Base-by-base conservation (phyloP, 1,140 invertebrate genomes). In the Drosophila melanica region DNA sequence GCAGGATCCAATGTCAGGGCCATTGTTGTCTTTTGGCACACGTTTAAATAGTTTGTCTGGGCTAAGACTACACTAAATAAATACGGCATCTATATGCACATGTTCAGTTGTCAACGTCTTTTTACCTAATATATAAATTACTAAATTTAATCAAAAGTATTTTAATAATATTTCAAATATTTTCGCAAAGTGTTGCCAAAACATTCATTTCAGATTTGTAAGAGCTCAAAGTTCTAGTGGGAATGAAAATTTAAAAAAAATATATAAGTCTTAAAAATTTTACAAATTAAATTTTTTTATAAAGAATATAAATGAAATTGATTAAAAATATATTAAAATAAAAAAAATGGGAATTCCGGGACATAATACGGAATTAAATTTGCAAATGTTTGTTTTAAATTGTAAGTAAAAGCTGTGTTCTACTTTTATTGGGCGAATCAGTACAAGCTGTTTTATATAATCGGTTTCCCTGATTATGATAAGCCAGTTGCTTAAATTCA, bases 1-100 rank as follows among this genome's bases (percentile, higher is more conserved):
- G 54, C 27, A 65, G 63, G 33, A 30, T 75, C 77, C 78, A 85
- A 81, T 78, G 78, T 85, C 81, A 81, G 44, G 69, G 62, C 39
- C 65, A 47, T 30, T 33, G 39, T 30, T 54, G 27, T 39, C 14
- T 55, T 30, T 23, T 9, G 66, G 10, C 51, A 37, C 12, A 45
- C 55, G 47, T 63, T 53, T 20, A n/a, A 10, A 18, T 11, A 67
- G 44, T 45, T 60, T 27, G 12, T 35, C 57, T 59, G 18, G 27
- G 41, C 23, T 41, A 16, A 27, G 10, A n/a, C 23, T 62, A 27
- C 16, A 45, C 41, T 1, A 37, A n/a, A 27, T 35, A 11, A 12
- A 27, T 35, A 11, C 4, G 12, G 6, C 10, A 10, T 5, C 33
- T 4, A 37, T 51, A n/a, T 9, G 14, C 27, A 27, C 27, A 27